Evolutionary conservation across 1,140 invertebrate genomes (phyloP), one percentile per base, ranked within the genome.

Genomic region (Zaprionus kolodkinae): DNA sequence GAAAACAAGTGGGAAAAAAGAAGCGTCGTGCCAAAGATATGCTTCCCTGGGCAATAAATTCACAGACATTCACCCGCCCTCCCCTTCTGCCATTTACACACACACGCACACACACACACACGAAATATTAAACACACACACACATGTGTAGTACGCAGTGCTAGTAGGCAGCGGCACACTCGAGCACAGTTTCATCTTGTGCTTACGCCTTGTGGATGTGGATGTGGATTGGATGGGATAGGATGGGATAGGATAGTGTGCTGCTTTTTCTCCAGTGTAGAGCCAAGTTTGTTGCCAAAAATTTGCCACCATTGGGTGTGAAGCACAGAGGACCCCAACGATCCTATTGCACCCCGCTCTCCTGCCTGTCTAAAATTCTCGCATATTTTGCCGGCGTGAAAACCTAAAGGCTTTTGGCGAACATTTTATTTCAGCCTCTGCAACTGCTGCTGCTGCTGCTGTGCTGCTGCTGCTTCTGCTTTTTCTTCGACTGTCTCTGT

Each of bases 41-140:
- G 85, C 81, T 85, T 88, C 85, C 85, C 85, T 85, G 69, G 85
- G 85, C 85, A 89, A 88, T 88, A 88, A 88, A 88, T 88, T 88
- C 72, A 75, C 66, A 72, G 75, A 63, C 71, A 66, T 57, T 56
- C 63, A n/a, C 36, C 38, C 45, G 38, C 6, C 62, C 38, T 45
- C 62, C 35, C 50, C 21, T 21, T 21, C 15, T 13, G 36, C 56
- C 45, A 50, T 50, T 12, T 35, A 43, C 64, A 50, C 55, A 52
- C 55, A 38, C 38, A 11, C 21, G 27, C 59, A 38, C 45, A 13
- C 15, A 30, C 63, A 67, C 63, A 72, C 45, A 48, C 25, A 36
- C 33, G 61, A 45, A 50, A 52, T 59, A 70, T 56, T 40, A n/a
- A 52, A 21, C 21, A 21, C 21, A 21, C n/a, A 25, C 5, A 54